Conservation (phyloP, 35 echinoderm and acorn worm genomes). For the Nesometra sesokonis region DNA sequence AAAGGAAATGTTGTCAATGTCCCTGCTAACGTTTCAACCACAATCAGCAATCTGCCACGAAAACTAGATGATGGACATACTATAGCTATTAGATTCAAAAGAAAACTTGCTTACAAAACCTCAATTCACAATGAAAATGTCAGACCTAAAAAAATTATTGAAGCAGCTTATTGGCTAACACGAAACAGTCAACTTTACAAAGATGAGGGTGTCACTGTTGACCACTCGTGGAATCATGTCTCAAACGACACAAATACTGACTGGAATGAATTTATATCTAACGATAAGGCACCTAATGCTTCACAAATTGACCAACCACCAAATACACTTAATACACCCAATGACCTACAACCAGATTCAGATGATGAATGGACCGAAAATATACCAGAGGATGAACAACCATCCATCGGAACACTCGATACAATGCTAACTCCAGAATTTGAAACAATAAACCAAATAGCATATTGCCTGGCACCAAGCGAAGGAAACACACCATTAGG, state of each 20-base stretch:
- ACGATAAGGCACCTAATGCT: neutral
- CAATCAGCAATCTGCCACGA: constrained; percentile 2
- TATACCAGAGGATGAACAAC: neutral
- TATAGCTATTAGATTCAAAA: constrained; percentile 28
- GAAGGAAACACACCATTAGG: constrained; percentile 35
- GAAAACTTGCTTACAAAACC: constrained; percentile 30
- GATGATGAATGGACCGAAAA: constrained; percentile 42
- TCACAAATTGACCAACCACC: neutral
- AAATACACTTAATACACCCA: no score
- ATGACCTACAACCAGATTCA: neutral
- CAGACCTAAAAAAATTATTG: constrained; percentile 27
- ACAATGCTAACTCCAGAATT: constrained; percentile 30
- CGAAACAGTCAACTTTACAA: constrained; percentile 28
- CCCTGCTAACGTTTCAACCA: constrained; percentile 19
- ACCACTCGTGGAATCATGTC: neutral
- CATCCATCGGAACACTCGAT: constrained; percentile 24
- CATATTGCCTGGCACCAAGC: constrained; percentile 27
- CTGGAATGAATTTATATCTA: constrained; percentile 14
- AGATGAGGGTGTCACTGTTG: constrained; percentile 1
- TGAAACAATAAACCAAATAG: neutral
- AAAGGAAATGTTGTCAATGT: constrained; percentile 49
- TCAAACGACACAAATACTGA: neutral
- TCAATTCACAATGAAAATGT: constrained; percentile 24
- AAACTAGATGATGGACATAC: constrained; percentile 24
- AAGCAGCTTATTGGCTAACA: constrained; percentile 34